Evolutionary conservation across 2,113 vertebrate species (phyloP), one percentile per base, ranked within the genome.

Genomic region (Hypocryptadius cinnamomeus): DNA sequence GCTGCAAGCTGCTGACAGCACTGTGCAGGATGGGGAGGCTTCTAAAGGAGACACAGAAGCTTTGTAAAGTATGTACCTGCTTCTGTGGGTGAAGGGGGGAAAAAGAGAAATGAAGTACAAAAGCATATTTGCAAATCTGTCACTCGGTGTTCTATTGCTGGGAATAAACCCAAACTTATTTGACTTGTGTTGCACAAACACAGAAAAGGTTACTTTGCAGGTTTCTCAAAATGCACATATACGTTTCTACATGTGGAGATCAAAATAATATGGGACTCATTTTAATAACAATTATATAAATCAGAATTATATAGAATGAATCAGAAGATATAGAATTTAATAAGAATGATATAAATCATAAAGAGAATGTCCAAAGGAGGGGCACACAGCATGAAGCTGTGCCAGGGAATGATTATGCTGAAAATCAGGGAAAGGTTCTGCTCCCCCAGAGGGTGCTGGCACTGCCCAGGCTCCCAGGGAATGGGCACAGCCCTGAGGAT

Each of bases 1-100:
- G 8, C 51, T 64, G 65, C 42, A 71, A 89, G 78, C 68, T 86
- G 56, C 93, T 95, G 81, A 79, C 92, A 92, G 87, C 47, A 74
- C 61, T 30, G 72, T 40, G 82, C 90, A 78, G 68, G 54, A 15
- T n/a, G 45, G 9, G 44, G 56, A 73, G 79, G 15, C 70, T 71
- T 48, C 80, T 76, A 45, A 84, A 85, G 63, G 8, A 65, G 61
- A 28, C 8, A 2, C 37, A 44, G 35, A 8, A 87, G 70, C 69
- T 96, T 72, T 87, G 53, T 56, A 44, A 95, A 69, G 50, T 47
- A n/a, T 1, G 0, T 83, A 57, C 57, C 87, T 78, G 39, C 25
- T 87, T 45, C 57, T 35, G 22, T 7, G 48, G 53, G 42, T 44
- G 24, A 91, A 42, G 23, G 53, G 9, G 16, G 6, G 2, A 3